phyloP scores from a whole-genome alignment of 53 echinoderm and acorn worm genomes.

The Mesocentrotus franciscanus region DNA sequence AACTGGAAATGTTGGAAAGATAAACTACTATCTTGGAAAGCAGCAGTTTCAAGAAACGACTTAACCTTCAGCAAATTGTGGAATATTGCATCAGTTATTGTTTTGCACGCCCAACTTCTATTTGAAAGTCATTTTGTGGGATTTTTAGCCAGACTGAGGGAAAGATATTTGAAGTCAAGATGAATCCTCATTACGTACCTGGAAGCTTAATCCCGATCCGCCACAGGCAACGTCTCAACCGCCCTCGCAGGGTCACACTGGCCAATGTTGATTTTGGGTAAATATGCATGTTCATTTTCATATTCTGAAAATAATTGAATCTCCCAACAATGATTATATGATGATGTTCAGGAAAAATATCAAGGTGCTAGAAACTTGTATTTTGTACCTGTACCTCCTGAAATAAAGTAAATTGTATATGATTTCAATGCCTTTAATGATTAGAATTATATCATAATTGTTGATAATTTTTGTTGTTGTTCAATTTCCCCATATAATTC shows the following conservation, averaged over 20 bases:
- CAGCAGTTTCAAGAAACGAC: not conserved
- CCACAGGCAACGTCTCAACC: slow-evolving; percentile 74
- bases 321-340: not conserved
- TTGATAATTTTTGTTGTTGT: not conserved
- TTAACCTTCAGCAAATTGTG: not conserved
- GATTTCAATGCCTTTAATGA: too few relatives aligned
- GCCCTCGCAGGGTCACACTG: slow-evolving; percentile 89
- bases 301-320: not conserved
- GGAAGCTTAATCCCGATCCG: slow-evolving; percentile 74
- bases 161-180: not conserved
- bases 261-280: slow-evolving; percentile 96
- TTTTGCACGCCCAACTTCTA: not conserved
- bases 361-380: too few relatives aligned
- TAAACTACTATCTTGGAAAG: not conserved
- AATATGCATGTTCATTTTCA: slow-evolving; percentile 13
- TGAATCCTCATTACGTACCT: slow-evolving; percentile 60
- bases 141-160: not conserved
- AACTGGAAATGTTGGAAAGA: not conserved
- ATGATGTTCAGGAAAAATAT: too few relatives aligned
- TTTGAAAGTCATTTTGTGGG: not conserved
- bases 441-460: not conserved
- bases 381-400: too few relatives aligned
- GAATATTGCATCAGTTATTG: not conserved
- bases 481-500: not conserved
- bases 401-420: too few relatives aligned